Evolutionary conservation across 2,797 vertebrate species (phyloP), one percentile per base, ranked within the genome.

Genomic region (Parauchenoglanis punctatus): DNA sequence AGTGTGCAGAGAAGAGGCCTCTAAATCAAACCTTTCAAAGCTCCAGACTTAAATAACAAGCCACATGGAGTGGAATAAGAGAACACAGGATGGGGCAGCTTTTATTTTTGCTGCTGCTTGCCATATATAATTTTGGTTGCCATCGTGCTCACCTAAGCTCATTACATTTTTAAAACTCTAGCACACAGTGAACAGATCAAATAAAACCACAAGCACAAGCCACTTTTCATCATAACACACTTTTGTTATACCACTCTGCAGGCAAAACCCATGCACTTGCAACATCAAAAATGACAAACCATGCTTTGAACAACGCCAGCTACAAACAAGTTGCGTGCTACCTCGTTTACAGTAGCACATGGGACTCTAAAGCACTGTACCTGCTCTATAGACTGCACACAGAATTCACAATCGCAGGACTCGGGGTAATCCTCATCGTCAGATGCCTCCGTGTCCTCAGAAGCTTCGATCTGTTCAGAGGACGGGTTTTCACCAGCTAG

Each of bases 391-490:
- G 94, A 91, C 12, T 94, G 93, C 85, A 93, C 78, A 94, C 96
- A 96, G 94, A 95, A 92, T 86, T 96, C 94, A 90, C 96, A 96
- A 83, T 96, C 94, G 88, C 96, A 96, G 52, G 20, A 7, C 54
- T 95, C 95, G 4, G 67, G 23, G 83, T 84, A 91, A 28, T 90
- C 87, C 85, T 96, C 96, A 44, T 95, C 94, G 0, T 95, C 95
- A 28, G 93, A 93, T 25, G 92, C 93, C 13, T 87, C 90, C 83
- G 89, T 89, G 86, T 93, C 89, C 35, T 94, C 92, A 0, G 84
- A 87, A 31, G 54, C 87, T 13, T 91, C 56, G n/a, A 0, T 63
- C 44, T 88, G 87, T 49, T 89, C 86, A n/a, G 68, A 67, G 17
- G 70, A 31, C 67, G 75, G n/a, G 20, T 20, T 82, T 67, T 89